Conservation (phyloP, 37 sponge, comb jelly and placozoan species). For the Chondrosia reniformis region DNA sequence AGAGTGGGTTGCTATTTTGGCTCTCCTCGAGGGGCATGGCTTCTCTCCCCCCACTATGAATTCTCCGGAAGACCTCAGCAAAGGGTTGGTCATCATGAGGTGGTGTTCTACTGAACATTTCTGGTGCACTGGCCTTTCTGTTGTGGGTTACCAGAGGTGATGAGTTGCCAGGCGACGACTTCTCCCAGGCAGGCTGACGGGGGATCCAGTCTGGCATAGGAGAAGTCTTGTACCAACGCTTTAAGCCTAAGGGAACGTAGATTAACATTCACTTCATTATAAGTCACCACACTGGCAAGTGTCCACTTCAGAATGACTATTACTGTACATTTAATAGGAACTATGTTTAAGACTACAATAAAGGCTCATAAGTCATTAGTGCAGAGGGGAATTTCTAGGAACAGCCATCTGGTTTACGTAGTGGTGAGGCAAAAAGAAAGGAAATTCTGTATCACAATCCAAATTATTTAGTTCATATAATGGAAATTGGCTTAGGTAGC, state of each 20-base stretch:
- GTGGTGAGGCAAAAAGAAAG: no score
- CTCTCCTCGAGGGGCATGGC: constrained; percentile 5
- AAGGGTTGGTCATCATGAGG: background rate
- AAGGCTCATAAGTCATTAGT: no score
- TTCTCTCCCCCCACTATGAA: background rate
- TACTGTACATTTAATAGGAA: background rate
- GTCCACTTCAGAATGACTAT: no score
- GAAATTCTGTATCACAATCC: no score
- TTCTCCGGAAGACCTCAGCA: background rate
- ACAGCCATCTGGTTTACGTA: no score
- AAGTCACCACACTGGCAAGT: no score
- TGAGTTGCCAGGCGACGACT: constrained; percentile 8
- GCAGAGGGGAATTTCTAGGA: no score
- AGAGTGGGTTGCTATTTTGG: background rate
- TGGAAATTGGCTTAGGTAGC: no score
- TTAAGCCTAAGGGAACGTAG: background rate
- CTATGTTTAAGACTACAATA: no score
- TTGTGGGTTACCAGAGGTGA: constrained; percentile 13
- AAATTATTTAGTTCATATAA: no score
- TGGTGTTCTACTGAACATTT: no score
- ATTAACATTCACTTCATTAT: no score
- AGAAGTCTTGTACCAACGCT: constrained; percentile 16
- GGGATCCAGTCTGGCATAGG: constrained; percentile 28
- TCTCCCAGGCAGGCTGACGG: constrained; percentile 19
- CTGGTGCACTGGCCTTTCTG: constrained; percentile 1